Percentiles rank a stretch among this genome's conserved stretches.
These are phyloP conservation scores for Cydia amplana DNA, from an alignment of 1,140 invertebrate genomes.

Conservation along the genomic window DNA sequence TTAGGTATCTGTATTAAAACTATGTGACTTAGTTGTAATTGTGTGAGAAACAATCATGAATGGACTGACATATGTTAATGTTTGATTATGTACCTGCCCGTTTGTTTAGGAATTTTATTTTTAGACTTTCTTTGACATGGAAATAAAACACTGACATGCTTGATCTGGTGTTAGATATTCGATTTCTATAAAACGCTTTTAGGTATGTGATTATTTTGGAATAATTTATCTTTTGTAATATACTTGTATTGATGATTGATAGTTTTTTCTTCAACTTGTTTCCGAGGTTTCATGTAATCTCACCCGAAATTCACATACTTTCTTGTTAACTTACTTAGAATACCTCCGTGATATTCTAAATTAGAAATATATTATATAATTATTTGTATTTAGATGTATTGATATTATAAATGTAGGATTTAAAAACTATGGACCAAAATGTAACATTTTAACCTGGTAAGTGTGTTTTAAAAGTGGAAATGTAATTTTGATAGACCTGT, in stretches of 20 bases:
- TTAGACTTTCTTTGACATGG: constrained; percentile 32
- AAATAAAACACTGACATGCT: constrained; percentile 23
- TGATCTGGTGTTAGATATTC: constrained; percentile 24
- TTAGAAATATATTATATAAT: constrained; percentile 27
- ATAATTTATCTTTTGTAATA: constrained; percentile 28
- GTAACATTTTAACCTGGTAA: constrained; percentile 16
- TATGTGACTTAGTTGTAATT: constrained; percentile 34
- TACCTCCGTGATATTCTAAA: constrained; percentile 28
- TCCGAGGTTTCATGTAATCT: constrained; percentile 21
- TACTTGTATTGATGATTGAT: constrained; percentile 28
- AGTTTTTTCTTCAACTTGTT: constrained; percentile 21
- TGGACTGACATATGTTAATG: constrained; percentile 41
- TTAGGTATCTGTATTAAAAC: constrained; percentile 40
- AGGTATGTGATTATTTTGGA: constrained; percentile 31
- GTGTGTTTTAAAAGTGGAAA: constrained; percentile 45
- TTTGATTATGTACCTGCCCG: constrained; percentile 60
- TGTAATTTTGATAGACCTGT: constrained; percentile 62
- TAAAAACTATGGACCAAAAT: constrained; percentile 23
- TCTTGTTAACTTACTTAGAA: constrained; percentile 17
- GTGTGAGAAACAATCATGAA: constrained; percentile 33
- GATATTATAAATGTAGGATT: constrained; percentile 17
- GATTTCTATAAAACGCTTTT: constrained; percentile 28
- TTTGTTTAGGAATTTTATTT: constrained; percentile 38
- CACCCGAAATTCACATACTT: constrained; percentile 29
- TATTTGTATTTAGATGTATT: constrained; percentile 28